These are phyloP conservation scores for Struthidea cinerea DNA, from an alignment of 2,113 vertebrate genomes.

Conservation along the genomic window DNA sequence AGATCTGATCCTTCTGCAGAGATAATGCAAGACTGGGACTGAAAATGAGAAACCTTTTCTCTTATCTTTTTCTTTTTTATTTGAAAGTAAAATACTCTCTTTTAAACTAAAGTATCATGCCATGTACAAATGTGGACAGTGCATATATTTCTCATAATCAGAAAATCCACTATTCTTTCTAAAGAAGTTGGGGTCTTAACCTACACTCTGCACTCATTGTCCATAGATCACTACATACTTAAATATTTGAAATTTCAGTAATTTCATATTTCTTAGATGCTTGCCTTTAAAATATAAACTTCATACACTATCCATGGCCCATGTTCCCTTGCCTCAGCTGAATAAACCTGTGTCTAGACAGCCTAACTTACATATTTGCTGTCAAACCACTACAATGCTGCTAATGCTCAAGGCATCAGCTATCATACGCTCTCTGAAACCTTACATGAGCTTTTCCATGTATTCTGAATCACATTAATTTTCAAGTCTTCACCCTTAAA, in stretches of 20 bases:
- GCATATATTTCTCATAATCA: background rate
- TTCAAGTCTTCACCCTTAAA: background rate
- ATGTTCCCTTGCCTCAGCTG: background rate
- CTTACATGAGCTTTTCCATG: background rate
- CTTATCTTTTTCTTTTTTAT: background rate
- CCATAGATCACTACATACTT: background rate
- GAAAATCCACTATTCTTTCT: background rate
- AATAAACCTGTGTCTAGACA: background rate
- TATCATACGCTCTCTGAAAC: background rate
- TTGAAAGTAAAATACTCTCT: background rate
- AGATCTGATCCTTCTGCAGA: background rate
- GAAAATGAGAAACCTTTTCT: background rate
- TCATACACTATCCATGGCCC: background rate
- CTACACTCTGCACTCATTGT: background rate
- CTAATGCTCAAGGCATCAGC: background rate
- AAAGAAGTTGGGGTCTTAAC: background rate
- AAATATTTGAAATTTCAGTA: background rate
- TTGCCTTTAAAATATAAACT: background rate
- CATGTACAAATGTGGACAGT: background rate
- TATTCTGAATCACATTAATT: background rate
- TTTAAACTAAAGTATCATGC: background rate
- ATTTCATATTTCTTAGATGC: background rate
- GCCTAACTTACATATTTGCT: background rate
- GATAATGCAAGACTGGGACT: background rate
- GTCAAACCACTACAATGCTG: background rate